These are phyloP conservation scores for Hafferia zeledoni DNA, from an alignment of 2,797 vertebrate genomes.

Conservation along the genomic window DNA sequence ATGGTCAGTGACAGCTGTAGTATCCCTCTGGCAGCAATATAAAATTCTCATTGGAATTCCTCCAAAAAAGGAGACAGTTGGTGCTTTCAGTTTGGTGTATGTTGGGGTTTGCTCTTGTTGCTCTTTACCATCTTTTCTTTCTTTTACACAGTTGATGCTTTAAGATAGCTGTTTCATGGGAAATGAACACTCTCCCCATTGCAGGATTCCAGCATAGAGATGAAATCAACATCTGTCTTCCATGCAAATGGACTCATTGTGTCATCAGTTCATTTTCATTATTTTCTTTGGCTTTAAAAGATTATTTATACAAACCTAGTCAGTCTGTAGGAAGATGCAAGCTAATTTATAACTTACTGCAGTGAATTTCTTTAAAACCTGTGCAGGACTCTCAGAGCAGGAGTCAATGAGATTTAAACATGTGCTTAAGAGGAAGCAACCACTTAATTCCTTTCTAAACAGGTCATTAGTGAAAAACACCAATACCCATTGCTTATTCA, in stretches of 20 bases:
- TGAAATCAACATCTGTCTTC: not conserved
- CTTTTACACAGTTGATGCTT: not conserved
- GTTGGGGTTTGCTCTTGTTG: not conserved
- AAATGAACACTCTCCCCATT: not conserved
- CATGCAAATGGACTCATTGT: not conserved
- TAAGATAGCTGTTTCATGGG: not conserved
- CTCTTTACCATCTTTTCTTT: not conserved
- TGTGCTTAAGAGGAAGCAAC: not conserved
- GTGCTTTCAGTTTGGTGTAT: not conserved
- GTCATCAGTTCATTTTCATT: not conserved
- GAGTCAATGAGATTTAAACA: not conserved
- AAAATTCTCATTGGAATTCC: not conserved
- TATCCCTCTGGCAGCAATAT: not conserved
- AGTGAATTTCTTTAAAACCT: not conserved
- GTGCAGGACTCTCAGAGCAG: not conserved
- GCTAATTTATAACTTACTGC: not conserved
- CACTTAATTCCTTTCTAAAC: not conserved
- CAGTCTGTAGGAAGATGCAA: not conserved
- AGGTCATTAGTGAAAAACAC: not conserved
- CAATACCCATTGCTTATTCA: not conserved
- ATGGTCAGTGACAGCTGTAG: not conserved
- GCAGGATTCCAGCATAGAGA: not conserved
- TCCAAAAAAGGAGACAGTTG: not conserved
- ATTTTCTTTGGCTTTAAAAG: conserved; percentile 17
- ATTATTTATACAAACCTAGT: not conserved